Conservation (phyloP, 1,140 invertebrate species). For the Lucilia sericata region DNA sequence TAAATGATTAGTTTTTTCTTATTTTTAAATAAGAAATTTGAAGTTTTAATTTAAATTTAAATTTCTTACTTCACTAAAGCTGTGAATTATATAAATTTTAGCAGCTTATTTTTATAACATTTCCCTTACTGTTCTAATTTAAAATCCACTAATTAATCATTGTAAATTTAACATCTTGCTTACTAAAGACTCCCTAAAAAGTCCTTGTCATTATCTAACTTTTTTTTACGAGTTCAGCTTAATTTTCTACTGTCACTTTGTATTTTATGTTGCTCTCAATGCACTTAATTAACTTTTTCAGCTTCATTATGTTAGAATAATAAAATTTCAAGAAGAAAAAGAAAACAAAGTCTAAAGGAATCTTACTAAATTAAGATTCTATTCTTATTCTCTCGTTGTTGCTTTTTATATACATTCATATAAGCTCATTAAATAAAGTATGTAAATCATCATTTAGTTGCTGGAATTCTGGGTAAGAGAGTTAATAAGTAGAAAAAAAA, state of each 20-base stretch:
- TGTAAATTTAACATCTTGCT: background rate
- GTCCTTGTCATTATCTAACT: background rate
- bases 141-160: background rate
- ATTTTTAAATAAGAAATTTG: too few species aligned
- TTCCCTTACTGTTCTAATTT: too few species aligned
- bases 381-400: background rate
- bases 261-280: background rate
- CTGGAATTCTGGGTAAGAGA: too few species aligned
- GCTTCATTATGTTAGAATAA: background rate
- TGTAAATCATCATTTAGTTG: slow-evolving; percentile 17
- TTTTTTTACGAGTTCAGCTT: background rate
- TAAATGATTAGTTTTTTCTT: too few species aligned
- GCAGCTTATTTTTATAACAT: too few species aligned
- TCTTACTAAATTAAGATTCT: background rate
- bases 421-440: background rate
- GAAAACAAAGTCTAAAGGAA: background rate
- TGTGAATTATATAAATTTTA: too few species aligned
- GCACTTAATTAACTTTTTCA: slow-evolving; percentile 16
- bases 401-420: background rate
- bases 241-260: background rate
- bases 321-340: background rate
- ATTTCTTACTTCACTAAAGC: too few species aligned
- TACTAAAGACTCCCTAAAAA: background rate
- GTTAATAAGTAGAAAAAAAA: too few species aligned
- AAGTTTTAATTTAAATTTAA: too few species aligned